These are phyloP conservation scores for Pseudocheirus occidentalis DNA, from an alignment of 2,797 vertebrate genomes.

Conservation along the genomic window DNA sequence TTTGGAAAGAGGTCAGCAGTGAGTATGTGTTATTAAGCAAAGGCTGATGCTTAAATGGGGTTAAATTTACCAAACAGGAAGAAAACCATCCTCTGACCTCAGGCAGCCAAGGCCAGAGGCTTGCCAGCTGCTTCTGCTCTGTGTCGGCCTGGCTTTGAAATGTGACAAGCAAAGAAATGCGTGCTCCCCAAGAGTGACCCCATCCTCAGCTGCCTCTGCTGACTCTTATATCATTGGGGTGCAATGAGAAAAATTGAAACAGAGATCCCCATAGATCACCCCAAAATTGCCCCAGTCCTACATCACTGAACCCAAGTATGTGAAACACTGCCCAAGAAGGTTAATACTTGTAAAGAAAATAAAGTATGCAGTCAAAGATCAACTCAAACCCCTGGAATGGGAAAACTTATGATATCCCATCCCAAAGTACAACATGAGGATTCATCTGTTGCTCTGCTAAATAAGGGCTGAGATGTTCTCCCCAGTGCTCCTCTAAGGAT, in stretches of 20 bases:
- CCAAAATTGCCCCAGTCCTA: background rate
- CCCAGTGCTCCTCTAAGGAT: background rate
- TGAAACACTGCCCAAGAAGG: background rate
- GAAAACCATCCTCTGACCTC: constrained; percentile 3
- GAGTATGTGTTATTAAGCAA: accelerated
- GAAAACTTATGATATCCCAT: background rate
- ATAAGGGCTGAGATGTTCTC: background rate
- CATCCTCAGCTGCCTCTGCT: background rate
- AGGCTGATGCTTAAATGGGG: background rate
- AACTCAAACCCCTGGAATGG: background rate
- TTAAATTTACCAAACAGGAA: background rate
- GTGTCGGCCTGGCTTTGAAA: background rate
- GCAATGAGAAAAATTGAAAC: background rate
- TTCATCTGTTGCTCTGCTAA: background rate
- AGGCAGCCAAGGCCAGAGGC: background rate
- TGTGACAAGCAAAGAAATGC: background rate
- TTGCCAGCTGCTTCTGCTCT: constrained; percentile 22
- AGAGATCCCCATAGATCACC: background rate
- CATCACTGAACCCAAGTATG: background rate
- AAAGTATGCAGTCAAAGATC: background rate
- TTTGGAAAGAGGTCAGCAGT: background rate
- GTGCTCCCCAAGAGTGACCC: background rate
- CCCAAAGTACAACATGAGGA: background rate
- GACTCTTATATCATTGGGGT: background rate
- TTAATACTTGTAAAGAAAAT: background rate